These are phyloP conservation scores for Anguilla rostrata DNA, from an alignment of 2,113 vertebrate genomes.

Conservation along the genomic window DNA sequence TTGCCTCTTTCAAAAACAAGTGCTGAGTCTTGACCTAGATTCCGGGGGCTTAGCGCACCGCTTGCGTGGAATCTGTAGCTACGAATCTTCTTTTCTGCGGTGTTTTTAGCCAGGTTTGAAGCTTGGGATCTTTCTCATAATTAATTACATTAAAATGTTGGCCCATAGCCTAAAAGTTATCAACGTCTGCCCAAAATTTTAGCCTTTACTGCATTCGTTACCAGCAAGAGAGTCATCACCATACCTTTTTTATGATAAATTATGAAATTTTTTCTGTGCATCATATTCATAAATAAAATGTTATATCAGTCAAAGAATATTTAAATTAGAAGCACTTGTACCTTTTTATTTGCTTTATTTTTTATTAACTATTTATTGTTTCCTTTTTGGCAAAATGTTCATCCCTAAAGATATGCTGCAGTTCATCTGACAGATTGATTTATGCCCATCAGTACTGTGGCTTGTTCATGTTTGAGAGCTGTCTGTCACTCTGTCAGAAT, in stretches of 20 bases:
- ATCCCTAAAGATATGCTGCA: neutral
- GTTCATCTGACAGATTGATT: neutral
- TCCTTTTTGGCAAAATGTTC: neutral
- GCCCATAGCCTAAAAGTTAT: no score
- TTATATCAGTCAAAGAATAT: no score
- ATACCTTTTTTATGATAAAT: no score
- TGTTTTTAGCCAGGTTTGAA: neutral
- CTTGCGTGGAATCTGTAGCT: neutral
- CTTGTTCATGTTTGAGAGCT: neutral
- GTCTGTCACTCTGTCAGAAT: neutral
- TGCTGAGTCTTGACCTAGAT: conserved; percentile 20
- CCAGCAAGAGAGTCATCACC: neutral
- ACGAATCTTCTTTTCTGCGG: neutral
- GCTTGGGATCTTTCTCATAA: neutral
- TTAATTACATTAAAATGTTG: neutral
- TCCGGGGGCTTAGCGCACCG: neutral
- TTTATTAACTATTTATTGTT: neutral
- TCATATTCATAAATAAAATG: no score
- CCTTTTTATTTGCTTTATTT: neutral
- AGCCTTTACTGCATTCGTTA: neutral
- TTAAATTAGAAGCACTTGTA: neutral
- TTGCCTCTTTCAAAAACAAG: conserved; percentile 15
- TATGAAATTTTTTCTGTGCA: no score
- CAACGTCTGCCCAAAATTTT: neutral
- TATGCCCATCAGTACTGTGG: neutral